Conservation (phyloP, 2,888 invertebrate genomes). For the Acrobasis repandana region DNA sequence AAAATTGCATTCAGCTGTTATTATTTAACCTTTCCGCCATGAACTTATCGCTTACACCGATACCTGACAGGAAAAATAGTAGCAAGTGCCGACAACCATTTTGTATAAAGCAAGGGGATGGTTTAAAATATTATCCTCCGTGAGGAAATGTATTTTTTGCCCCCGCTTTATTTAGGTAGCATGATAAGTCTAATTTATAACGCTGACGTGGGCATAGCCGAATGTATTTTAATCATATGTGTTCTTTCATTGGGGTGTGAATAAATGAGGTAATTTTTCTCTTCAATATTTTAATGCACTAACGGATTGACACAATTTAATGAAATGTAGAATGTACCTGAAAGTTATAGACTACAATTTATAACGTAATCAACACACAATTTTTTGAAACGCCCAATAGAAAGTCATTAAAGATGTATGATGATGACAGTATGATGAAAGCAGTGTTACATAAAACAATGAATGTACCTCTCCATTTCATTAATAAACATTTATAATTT, state of each 20-base stretch:
- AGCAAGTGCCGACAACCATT: conserved; percentile 78
- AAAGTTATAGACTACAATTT: too few species aligned
- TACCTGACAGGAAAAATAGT: conserved; percentile 65
- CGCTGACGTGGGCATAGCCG: conserved; percentile 34
- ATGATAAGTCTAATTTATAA: conserved; percentile 65
- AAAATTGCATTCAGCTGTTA: too few species aligned
- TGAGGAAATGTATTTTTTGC: conserved; percentile 71
- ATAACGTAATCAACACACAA: too few species aligned
- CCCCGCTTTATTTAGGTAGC: conserved; percentile 47
- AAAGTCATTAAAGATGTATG: too few species aligned
- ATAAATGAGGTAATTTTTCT: background rate
- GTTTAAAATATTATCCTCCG: conserved; percentile 77
- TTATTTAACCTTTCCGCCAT: conserved; percentile 19
- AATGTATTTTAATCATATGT: conserved; percentile 17
- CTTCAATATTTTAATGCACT: too few species aligned
- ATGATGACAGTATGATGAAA: too few species aligned
- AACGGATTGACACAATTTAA: too few species aligned
- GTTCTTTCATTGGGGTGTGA: background rate
- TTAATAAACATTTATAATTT: too few species aligned
- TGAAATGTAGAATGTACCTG: too few species aligned
- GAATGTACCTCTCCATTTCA: too few species aligned
- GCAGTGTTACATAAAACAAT: too few species aligned
- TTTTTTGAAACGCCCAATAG: too few species aligned
- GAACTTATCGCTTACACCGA: conserved; percentile 40
- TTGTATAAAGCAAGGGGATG: conserved; percentile 75